Percentiles rank a stretch among this genome's conserved stretches.
Conservation (phyloP, 2,888 invertebrate genomes). For the Drosophila vallismaia region DNA sequence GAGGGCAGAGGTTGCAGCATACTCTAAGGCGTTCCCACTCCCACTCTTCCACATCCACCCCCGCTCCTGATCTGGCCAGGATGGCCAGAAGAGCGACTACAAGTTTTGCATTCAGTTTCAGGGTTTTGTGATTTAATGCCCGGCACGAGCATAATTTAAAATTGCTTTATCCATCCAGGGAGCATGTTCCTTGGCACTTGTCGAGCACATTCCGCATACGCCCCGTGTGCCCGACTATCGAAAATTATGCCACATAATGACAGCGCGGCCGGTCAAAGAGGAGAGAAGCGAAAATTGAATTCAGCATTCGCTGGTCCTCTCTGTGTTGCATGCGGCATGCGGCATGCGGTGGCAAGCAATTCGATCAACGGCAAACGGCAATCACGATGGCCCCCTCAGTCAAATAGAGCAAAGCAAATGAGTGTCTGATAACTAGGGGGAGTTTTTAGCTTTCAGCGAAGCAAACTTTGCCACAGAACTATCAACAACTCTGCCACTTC, state of each 20-base stretch:
- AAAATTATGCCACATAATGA: constrained; percentile 41
- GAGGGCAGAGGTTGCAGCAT: constrained; percentile 44
- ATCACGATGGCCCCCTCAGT: constrained; percentile 47
- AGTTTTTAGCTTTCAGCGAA: constrained; percentile 19
- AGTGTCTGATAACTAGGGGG: constrained; percentile 54
- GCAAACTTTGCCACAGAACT: constrained; percentile 57
- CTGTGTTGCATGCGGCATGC: constrained; percentile 51
- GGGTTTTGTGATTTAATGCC: constrained; percentile 48
- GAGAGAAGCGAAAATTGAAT: constrained; percentile 15
- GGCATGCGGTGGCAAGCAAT: constrained; percentile 54
- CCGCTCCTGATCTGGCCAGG: constrained; percentile 21
- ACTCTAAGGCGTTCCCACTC: constrained; percentile 67
- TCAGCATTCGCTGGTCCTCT: constrained; percentile 32
- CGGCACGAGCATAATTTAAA: constrained; percentile 42
- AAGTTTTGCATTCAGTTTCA: constrained; percentile 41
- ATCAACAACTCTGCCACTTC: constrained; percentile 49
- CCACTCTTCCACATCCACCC: constrained; percentile 7
- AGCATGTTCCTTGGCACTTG: constrained; percentile 1
- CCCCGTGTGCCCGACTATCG: constrained; percentile 49
- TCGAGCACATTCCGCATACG: constrained; percentile 52
- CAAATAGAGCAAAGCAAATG: constrained; percentile 55
- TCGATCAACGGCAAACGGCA: constrained; percentile 42
- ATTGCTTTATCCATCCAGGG: constrained; percentile 45
- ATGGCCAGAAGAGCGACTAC: constrained; percentile 12
- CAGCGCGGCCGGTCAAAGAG: constrained; percentile 11